Evolutionary conservation across 2,888 invertebrate species (phyloP).

Genomic region (Eurois occulta): DNA sequence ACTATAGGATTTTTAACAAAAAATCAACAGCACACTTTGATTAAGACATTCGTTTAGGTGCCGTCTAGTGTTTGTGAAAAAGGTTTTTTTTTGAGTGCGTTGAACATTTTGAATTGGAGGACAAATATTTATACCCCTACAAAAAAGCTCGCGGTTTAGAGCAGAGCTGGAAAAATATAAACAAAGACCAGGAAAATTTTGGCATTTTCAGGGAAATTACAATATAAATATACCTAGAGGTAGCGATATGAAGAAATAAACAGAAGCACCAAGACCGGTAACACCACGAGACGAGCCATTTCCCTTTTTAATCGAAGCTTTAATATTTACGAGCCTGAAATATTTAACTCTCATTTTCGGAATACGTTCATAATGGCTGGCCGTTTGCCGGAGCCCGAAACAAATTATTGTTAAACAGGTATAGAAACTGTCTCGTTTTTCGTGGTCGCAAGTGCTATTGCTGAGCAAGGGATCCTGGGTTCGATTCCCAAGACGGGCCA

Average conservation of each 20-base stretch:
- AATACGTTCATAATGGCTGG: constrained; percentile 52
- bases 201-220: constrained; percentile 1
- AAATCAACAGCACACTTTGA: background rate
- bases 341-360: constrained; percentile 52
- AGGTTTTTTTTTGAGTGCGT: background rate
- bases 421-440: no score
- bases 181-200: background rate
- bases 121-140: background rate
- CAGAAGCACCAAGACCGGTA: constrained; percentile 24
- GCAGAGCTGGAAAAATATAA: background rate
- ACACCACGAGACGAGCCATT: constrained; percentile 39
- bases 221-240: constrained; percentile 15
- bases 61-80: background rate
- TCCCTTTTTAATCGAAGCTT: constrained; percentile 60
- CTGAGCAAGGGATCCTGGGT: background rate
- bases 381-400: constrained; percentile 11
- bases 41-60: background rate
- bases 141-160: background rate
- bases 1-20: background rate
- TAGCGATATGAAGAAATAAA: constrained; percentile 39
- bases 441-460: background rate
- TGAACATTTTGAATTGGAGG: background rate
- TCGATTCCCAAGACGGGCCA: background rate
- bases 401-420: constrained; percentile 1
- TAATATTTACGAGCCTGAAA: constrained; percentile 59